These are phyloP conservation scores for Ranitomeya imitator DNA, from an alignment of 2,113 vertebrate species.

Conservation along the genomic window DNA sequence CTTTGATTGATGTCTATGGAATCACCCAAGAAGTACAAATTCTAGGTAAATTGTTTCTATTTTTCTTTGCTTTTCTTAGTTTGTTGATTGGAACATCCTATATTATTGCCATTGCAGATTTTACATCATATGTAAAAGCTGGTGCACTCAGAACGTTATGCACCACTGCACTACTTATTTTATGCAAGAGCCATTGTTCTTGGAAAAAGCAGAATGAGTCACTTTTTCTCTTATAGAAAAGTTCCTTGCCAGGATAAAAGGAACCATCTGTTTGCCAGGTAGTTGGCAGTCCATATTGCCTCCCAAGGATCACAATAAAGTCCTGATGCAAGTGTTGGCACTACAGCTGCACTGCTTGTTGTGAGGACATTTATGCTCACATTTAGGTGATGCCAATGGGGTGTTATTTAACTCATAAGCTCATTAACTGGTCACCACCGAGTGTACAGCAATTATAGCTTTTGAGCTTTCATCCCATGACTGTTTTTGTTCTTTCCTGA, in stretches of 20 bases:
- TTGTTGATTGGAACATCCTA: not conserved
- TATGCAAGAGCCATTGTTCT: not conserved
- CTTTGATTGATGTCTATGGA: conserved; percentile 96
- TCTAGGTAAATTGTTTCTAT: conserved; percentile 75
- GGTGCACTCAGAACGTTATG: not conserved
- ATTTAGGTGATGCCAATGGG: too few species aligned
- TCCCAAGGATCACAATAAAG: too few species aligned
- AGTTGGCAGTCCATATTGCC: not conserved
- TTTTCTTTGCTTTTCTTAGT: not conserved
- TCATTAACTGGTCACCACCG: too few species aligned
- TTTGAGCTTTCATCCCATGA: too few species aligned
- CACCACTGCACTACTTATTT: not conserved
- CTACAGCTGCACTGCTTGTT: not conserved
- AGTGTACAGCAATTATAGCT: too few species aligned
- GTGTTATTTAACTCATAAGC: too few species aligned
- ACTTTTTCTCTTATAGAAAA: not conserved
- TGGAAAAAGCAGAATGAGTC: not conserved
- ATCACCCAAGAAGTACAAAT: conserved; percentile 97
- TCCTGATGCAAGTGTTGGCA: not conserved
- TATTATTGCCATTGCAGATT: not conserved
- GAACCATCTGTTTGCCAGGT: not conserved
- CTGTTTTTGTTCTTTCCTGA: too few species aligned
- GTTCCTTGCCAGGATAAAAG: not conserved
- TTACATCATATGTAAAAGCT: too few species aligned
- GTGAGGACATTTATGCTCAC: not conserved